Evolutionary conservation across 2,888 invertebrate species (phyloP).

Genomic region (Lypha dubia): DNA sequence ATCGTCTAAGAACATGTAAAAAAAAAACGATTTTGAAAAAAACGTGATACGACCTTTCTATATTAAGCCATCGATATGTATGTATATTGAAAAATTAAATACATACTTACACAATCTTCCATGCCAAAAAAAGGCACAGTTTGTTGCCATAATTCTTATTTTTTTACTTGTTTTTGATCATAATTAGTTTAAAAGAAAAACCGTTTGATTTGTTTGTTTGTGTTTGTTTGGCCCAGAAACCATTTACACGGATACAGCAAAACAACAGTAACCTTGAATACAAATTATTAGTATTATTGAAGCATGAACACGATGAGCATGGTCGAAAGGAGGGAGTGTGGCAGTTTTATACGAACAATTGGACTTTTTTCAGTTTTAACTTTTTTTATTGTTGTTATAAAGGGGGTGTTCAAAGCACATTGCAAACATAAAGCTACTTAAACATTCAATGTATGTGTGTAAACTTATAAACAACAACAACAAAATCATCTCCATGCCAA

Average conservation of each 20-base stretch:
- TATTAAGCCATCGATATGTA: too few relatives aligned
- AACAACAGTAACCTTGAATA: conserved; percentile 65
- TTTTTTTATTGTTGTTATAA: conserved; percentile 29
- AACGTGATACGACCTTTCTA: too few relatives aligned
- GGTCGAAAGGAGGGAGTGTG: conserved; percentile 31
- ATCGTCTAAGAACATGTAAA: too few relatives aligned
- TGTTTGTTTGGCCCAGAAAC: conserved; percentile 65
- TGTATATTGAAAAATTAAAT: neutral
- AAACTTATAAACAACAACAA: too few relatives aligned
- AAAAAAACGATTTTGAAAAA: too few relatives aligned
- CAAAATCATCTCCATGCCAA: too few relatives aligned
- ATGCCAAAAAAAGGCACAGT: neutral
- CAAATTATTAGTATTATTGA: conserved; percentile 64
- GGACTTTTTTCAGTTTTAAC: conserved; percentile 33
- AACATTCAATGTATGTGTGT: too few relatives aligned
- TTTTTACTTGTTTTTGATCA: conserved; percentile 5
- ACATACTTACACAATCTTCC: neutral
- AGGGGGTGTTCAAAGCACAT: conserved; percentile 30
- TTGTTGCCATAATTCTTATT: conserved; percentile 1
- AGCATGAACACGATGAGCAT: conserved; percentile 39
- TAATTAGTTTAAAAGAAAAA: conserved; percentile 49
- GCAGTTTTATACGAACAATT: conserved; percentile 26
- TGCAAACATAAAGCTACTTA: conserved; percentile 35
- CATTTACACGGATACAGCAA: conserved; percentile 57
- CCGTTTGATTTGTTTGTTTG: conserved; percentile 18